Percentiles rank a stretch among this genome's conserved stretches.
Evolutionary conservation across 2,113 vertebrate species (phyloP).

Genomic region (Spilogale gracilis): DNA sequence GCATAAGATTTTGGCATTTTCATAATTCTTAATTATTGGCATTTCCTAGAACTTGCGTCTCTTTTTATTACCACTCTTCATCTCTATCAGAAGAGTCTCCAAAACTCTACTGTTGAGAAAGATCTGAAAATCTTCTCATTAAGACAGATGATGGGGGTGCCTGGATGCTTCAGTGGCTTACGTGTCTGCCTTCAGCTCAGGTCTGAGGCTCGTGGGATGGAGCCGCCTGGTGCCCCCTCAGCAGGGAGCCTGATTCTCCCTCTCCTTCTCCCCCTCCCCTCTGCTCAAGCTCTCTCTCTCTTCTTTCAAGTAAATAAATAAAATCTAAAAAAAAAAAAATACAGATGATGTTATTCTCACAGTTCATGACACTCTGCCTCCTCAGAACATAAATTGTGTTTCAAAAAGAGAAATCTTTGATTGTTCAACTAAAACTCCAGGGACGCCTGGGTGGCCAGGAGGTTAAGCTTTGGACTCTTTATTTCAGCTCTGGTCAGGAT

Average conservation of each 20-base stretch:
- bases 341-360: constrained; percentile 27
- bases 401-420: neutral
- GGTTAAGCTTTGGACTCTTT: no score
- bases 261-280: no score
- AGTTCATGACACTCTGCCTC: neutral
- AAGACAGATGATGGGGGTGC: neutral
- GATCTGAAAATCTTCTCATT: neutral
- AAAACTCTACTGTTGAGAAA: constrained; percentile 6
- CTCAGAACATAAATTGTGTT: neutral
- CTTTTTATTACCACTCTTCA: neutral
- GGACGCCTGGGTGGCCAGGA: no score
- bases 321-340: no score
- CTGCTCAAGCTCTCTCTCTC: no score
- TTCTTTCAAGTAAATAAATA: no score
- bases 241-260: neutral
- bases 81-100: neutral
- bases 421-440: neutral
- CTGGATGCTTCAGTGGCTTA: neutral
- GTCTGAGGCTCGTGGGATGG: neutral
- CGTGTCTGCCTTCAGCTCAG: neutral
- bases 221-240: neutral
- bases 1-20: neutral
- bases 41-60: neutral
- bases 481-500: no score
- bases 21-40: neutral